A percentile compares a stretch with the other conserved stretches of the same genome.
Conservation (phyloP, 2,888 invertebrate species). For the Tineola bisselliella region DNA sequence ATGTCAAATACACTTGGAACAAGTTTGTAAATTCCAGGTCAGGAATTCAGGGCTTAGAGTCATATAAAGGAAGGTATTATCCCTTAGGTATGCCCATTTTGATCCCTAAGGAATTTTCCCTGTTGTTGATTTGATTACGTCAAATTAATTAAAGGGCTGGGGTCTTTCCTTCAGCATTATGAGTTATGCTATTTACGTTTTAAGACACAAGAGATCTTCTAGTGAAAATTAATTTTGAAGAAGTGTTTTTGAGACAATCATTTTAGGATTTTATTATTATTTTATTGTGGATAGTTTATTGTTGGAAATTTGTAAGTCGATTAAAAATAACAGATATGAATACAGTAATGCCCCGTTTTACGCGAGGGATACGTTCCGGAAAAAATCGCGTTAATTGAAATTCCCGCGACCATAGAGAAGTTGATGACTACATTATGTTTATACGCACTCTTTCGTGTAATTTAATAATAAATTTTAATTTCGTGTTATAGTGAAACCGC, state of each 20-base stretch:
- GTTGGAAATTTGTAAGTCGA: too few relatives aligned
- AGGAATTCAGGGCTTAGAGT: neutral
- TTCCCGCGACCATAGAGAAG: too few relatives aligned
- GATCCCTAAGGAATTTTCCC: slow-evolving; percentile 11
- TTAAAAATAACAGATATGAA: too few relatives aligned
- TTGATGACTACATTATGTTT: too few relatives aligned
- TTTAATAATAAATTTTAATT: too few relatives aligned
- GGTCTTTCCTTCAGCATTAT: neutral
- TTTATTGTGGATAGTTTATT: too few relatives aligned
- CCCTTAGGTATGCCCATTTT: slow-evolving; percentile 1
- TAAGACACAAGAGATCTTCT: neutral
- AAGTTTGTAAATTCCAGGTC: neutral
- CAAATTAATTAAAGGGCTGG: slow-evolving; percentile 11
- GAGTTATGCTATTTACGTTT: slow-evolving; percentile 6
- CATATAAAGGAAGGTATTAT: neutral
- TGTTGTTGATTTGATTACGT: slow-evolving; percentile 12
- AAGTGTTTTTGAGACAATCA: neutral
- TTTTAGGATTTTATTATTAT: too few relatives aligned
- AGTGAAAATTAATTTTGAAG: neutral
- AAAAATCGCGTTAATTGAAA: too few relatives aligned
- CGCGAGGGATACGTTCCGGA: too few relatives aligned
- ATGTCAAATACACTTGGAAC: neutral
- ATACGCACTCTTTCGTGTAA: too few relatives aligned
- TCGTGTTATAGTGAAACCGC: too few relatives aligned
- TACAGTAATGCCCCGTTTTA: too few relatives aligned